These are phyloP conservation scores for Aeoliscus strigatus DNA, from an alignment of 2,797 vertebrate species.

Conservation along the genomic window DNA sequence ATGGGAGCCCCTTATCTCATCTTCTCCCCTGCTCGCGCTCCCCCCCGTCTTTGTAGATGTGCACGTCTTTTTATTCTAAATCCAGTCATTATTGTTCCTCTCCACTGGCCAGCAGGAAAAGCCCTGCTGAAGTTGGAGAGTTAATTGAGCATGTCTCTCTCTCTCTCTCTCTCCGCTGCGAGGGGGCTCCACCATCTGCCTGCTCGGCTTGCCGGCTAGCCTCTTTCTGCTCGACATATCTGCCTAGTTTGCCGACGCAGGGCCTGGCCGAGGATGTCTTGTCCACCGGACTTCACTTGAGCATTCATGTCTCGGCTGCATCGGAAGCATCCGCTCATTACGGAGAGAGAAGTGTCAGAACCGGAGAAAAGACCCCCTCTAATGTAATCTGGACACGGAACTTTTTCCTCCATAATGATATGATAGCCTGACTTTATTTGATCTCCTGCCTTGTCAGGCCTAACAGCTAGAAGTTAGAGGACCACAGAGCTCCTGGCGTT, in stretches of 20 bases:
- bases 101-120: constrained; percentile 77
- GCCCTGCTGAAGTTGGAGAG: constrained; percentile 74
- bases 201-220: constrained; percentile 48
- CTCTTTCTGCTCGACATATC: constrained; percentile 68
- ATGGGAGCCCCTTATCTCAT: constrained; percentile 68
- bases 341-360: constrained; percentile 77
- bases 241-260: constrained; percentile 72
- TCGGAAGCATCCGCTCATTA: constrained; percentile 76
- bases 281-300: constrained; percentile 75
- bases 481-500: constrained; percentile 25
- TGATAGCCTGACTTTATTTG: constrained; percentile 72
- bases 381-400: constrained; percentile 80
- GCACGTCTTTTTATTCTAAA: constrained; percentile 82
- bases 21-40: constrained; percentile 52
- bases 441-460: constrained; percentile 68
- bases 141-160: constrained; percentile 79
- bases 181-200: constrained; percentile 63
- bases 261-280: constrained; percentile 67
- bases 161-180: constrained; percentile 55
- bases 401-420: constrained; percentile 76
- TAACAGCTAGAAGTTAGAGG: constrained; percentile 60
- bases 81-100: constrained; percentile 78
- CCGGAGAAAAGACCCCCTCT: constrained; percentile 66
- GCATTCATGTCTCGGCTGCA: constrained; percentile 74
- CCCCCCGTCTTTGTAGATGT: constrained; percentile 73